Evolutionary conservation across 1,140 invertebrate species (phyloP).

Genomic region (Polypedilum vanderplanki): DNA sequence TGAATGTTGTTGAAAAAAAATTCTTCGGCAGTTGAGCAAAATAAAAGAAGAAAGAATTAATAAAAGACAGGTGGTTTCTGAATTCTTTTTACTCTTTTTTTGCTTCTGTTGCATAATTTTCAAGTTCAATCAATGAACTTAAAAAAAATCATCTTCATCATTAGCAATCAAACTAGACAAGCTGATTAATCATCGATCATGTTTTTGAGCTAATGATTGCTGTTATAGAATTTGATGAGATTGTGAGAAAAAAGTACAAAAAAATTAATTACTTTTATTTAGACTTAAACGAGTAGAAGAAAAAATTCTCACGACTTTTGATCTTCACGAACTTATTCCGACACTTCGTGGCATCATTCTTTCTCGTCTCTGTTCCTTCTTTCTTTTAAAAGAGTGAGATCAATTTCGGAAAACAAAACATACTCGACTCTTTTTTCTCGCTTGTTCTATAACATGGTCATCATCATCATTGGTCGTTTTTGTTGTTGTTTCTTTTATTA

Average conservation of each 20-base stretch:
- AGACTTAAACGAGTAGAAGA: background rate
- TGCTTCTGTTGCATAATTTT: no score
- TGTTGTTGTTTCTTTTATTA: constrained; percentile 20
- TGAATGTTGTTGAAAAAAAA: background rate
- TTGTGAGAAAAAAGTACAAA: no score
- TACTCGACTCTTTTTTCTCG: background rate
- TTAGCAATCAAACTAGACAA: no score
- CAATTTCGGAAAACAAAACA: constrained; percentile 13
- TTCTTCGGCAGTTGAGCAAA: background rate
- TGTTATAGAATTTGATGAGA: no score
- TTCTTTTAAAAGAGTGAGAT: background rate
- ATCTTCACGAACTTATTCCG: constrained; percentile 8
- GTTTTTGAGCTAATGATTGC: no score
- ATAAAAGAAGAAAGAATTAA: background rate
- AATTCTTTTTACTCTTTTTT: no score
- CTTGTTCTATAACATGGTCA: no score
- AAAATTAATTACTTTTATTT: no score
- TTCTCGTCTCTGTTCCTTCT: background rate
- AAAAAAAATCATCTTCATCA: no score
- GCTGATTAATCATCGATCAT: no score
- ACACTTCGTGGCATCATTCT: constrained; percentile 1
- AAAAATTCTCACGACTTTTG: constrained; percentile 10
- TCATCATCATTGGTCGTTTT: background rate
- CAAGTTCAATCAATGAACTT: no score
- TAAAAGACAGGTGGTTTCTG: background rate